A percentile compares a stretch with the other conserved stretches of the same genome.
phyloP scores from a whole-genome alignment of 2,797 vertebrate genomes.

The Heterohyrax brucei region DNA sequence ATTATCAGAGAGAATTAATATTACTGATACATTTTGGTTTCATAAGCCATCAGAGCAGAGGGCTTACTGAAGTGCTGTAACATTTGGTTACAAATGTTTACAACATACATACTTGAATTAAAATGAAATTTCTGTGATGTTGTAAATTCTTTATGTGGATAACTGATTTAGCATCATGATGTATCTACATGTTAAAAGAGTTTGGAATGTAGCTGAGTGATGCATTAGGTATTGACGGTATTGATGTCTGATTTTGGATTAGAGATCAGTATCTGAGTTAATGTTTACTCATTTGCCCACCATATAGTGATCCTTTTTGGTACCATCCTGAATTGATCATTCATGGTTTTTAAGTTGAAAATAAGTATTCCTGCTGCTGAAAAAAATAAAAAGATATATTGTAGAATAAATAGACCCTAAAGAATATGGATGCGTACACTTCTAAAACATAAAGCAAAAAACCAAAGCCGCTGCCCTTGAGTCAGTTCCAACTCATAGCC shows the following conservation, averaged over 20 bases:
- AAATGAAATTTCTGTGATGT: neutral
- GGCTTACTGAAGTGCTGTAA: neutral
- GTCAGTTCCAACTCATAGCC: too few relatives aligned
- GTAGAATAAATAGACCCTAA: constrained; percentile 54
- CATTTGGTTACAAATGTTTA: constrained; percentile 61
- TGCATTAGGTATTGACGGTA: neutral
- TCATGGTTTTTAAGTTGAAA: constrained; percentile 37
- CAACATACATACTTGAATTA: constrained; percentile 70
- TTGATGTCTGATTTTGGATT: constrained; percentile 75
- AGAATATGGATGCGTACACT: neutral
- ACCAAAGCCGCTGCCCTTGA: too few relatives aligned
- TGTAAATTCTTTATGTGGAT: neutral
- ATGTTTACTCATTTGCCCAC: constrained; percentile 64
- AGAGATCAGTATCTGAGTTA: constrained; percentile 75
- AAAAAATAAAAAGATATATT: constrained; percentile 73
- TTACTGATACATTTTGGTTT: constrained; percentile 35
- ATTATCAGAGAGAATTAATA: neutral
- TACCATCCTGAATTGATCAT: constrained; percentile 74
- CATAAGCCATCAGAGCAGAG: neutral
- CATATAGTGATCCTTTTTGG: constrained; percentile 73
- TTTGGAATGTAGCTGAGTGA: constrained; percentile 43
- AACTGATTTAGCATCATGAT: constrained; percentile 15
- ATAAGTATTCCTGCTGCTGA: constrained; percentile 51
- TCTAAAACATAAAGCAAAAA: constrained; percentile 44
- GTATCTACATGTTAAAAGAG: constrained; percentile 10